These are phyloP conservation scores for Typhlichthys eigenmanni DNA, from an alignment of 2,797 vertebrate species.

Conservation along the genomic window DNA sequence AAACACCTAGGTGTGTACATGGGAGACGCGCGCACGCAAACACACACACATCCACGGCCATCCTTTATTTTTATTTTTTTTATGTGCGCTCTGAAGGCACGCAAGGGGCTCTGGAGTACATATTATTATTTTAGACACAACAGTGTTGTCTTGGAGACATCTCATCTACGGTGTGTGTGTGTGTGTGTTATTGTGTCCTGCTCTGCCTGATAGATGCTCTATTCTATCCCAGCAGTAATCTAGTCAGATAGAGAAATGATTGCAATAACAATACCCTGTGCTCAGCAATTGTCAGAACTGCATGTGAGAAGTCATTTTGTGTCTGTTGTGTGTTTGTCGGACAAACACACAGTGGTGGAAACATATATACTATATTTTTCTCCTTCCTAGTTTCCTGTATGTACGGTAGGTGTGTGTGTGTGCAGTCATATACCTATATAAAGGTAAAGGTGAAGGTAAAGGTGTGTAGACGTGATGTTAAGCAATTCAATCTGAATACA, in stretches of 20 bases:
- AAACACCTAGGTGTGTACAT: conserved; percentile 56
- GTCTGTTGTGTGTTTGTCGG: too few species aligned
- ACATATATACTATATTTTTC: too few species aligned
- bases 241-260: too few species aligned
- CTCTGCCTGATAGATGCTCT: conserved; percentile 15
- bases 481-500: too few species aligned
- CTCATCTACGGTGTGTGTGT: conserved; percentile 1
- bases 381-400: too few species aligned
- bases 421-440: too few species aligned
- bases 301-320: conserved; percentile 16
- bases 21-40: conserved; percentile 28
- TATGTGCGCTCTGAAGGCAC: neutral
- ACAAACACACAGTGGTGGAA: too few species aligned
- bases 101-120: too few species aligned
- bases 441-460: too few species aligned
- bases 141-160: conserved; percentile 1
- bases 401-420: too few species aligned
- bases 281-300: conserved; percentile 6
- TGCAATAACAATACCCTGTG: conserved; percentile 19
- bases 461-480: too few species aligned
- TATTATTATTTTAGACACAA: conserved; percentile 12
- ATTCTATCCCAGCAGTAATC: neutral
- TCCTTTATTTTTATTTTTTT: neutral
- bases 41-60: neutral
- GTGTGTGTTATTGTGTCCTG: neutral